Evolutionary conservation across 2,113 vertebrate species (phyloP), one percentile per base, ranked within the genome.

Genomic region (Hassar affinis): DNA sequence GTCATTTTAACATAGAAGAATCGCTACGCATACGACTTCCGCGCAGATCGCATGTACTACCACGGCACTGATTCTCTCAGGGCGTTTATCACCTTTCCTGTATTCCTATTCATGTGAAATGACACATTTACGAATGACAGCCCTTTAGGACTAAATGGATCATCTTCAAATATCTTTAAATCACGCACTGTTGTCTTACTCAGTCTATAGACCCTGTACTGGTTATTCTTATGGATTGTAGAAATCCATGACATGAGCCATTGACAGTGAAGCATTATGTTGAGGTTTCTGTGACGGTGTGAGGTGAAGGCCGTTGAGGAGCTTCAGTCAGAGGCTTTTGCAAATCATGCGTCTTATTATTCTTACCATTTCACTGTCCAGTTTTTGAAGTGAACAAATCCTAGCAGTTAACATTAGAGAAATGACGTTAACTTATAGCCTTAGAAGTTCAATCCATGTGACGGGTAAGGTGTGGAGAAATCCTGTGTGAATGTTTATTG

Each of bases 1-100:
- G 74, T 56, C 72, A 1, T 77, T n/a, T 6, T 25, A 1, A 4
- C 11, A 0, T 56, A 54, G 52, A 18, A 2, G 51, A 25, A 14
- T 38, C 20, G 11, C 30, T 35, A 56, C 14, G 18, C 74, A 56
- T n/a, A n/a, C n/a, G 74, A 18, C n/a, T 14, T 30, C 69, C 42
- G 27, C 10, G 33, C 33, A 18, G 30, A 68, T 68, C 64, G 20
- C 17, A 7, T 42, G 11, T 18, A 52, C 45, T 38, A 27, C 68
- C 38, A 4, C 80, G 51, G 80, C 30, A 62, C 42, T n/a, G 27
- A 25, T 61, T 61, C 56, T 75, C 80, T 82, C 80, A 82, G 80
- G 80, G 56, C 45, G 35, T 10, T 82, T 59, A 42, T 25, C 52
- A 45, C 51, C 27, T 27, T 51, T 15, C n/a, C 18, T 33, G 2